A percentile compares a stretch with the other conserved stretches of the same genome.
These are phyloP conservation scores for Drosophila bipectinata DNA, from an alignment of 1,140 invertebrate species.

Conservation along the genomic window DNA sequence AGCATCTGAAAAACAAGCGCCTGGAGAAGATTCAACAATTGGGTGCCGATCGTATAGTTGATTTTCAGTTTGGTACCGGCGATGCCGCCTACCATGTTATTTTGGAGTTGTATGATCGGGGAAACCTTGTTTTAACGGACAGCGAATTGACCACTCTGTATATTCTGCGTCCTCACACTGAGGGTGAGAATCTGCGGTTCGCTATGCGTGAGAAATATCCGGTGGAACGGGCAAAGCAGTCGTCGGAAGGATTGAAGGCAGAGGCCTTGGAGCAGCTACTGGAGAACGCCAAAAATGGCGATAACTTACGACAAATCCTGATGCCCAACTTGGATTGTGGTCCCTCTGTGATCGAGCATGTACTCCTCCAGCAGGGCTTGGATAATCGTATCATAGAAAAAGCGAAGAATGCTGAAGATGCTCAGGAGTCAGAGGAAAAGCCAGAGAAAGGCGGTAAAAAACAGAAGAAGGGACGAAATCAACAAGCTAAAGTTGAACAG, in stretches of 20 bases:
- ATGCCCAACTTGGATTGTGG: slow-evolving; percentile 95
- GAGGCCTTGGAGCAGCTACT: slow-evolving; percentile 86
- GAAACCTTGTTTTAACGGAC: slow-evolving; percentile 98
- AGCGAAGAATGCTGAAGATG: slow-evolving; percentile 29
- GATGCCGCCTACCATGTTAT: slow-evolving; percentile 98
- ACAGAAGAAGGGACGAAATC: slow-evolving; percentile 49
- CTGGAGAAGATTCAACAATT: slow-evolving; percentile 94
- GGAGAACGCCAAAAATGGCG: slow-evolving; percentile 88
- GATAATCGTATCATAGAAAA: slow-evolving; percentile 84
- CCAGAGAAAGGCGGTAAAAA: slow-evolving; percentile 42
- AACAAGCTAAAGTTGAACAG: slow-evolving; percentile 18
- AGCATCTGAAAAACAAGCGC: slow-evolving; percentile 98
- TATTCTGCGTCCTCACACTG: slow-evolving; percentile 95
- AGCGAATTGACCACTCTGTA: slow-evolving; percentile 95
- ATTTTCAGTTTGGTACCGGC: slow-evolving; percentile 96
- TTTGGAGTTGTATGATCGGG: slow-evolving; percentile 97
- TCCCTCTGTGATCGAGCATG: slow-evolving; percentile 95
- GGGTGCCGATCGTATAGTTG: slow-evolving; percentile 94
- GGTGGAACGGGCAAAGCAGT: slow-evolving; percentile 88
- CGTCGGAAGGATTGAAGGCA: slow-evolving; percentile 82
- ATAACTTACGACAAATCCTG: slow-evolving; percentile 93
- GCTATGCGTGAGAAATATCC: slow-evolving; percentile 96
- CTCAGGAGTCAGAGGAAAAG: neutral
- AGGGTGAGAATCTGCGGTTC: slow-evolving; percentile 96
- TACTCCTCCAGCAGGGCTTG: slow-evolving; percentile 90